phyloP scores from a whole-genome alignment of 2,888 invertebrate species.

The Galeruca laticollis region DNA sequence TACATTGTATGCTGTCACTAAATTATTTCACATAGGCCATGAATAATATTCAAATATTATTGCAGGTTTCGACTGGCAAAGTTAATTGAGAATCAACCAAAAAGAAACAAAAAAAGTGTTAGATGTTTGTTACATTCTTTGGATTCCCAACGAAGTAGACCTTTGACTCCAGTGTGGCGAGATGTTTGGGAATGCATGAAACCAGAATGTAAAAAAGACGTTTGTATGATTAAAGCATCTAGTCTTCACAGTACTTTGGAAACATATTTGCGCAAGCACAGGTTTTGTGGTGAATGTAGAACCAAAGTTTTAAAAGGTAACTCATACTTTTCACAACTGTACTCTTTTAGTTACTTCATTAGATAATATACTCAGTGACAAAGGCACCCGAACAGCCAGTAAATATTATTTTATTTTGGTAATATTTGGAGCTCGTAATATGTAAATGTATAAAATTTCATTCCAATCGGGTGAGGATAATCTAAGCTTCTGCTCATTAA shows the following conservation, averaged over 20 bases:
- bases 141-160: conserved; percentile 85
- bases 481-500: too few species aligned
- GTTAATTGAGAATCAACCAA: conserved; percentile 82
- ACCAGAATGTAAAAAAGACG: conserved; percentile 82
- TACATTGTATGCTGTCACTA: too few species aligned
- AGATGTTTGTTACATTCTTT: conserved; percentile 91
- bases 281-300: conserved; percentile 94
- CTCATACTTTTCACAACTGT: conserved; percentile 16
- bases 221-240: conserved; percentile 88
- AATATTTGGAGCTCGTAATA: too few species aligned
- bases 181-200: conserved; percentile 90
- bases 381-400: too few species aligned
- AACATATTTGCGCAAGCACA: conserved; percentile 90
- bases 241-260: conserved; percentile 88
- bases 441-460: too few species aligned
- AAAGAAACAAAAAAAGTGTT: conserved; percentile 88
- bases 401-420: too few species aligned
- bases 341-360: not conserved
- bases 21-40: too few species aligned
- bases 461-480: too few species aligned
- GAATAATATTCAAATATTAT: conserved; percentile 38
- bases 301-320: conserved; percentile 80
- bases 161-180: conserved; percentile 80
- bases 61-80: conserved; percentile 80
- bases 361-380: too few species aligned